Percentiles rank a stretch among this genome's conserved stretches.
Evolutionary conservation across 2,888 invertebrate genomes (phyloP).

Genomic region (Trissonchulus latispiculum): DNA sequence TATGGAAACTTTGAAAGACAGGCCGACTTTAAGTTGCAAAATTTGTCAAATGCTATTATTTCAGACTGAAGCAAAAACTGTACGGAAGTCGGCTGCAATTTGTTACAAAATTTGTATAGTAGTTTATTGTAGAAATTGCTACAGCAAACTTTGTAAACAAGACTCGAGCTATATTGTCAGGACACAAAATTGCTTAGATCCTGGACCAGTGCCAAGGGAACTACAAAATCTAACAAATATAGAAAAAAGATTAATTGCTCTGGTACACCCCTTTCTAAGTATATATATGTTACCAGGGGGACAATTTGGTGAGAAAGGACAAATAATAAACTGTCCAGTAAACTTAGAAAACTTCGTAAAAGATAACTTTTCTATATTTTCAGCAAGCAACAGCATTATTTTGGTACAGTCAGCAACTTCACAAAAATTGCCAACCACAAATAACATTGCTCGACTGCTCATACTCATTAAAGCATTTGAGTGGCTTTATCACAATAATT

Average conservation of each 20-base stretch:
- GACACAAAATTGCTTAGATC: neutral
- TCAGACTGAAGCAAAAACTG: neutral
- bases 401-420: neutral
- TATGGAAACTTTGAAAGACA: too few species aligned
- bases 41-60: neutral
- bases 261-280: neutral
- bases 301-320: slow-evolving; percentile 5
- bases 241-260: neutral
- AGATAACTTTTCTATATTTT: neutral
- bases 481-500: neutral
- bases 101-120: too few species aligned
- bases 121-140: neutral
- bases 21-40: neutral
- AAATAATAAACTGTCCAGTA: slow-evolving; percentile 2
- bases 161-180: neutral
- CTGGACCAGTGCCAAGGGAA: neutral
- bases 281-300: neutral
- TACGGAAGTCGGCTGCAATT: too few species aligned
- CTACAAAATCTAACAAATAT: neutral
- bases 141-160: neutral
- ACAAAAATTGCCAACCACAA: neutral
- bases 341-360: neutral
- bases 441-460: neutral
- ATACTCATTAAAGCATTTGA: neutral
- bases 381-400: neutral